Evolutionary conservation across 1,140 invertebrate species (phyloP).

Genomic region (Drosophila nigromelanica): DNA sequence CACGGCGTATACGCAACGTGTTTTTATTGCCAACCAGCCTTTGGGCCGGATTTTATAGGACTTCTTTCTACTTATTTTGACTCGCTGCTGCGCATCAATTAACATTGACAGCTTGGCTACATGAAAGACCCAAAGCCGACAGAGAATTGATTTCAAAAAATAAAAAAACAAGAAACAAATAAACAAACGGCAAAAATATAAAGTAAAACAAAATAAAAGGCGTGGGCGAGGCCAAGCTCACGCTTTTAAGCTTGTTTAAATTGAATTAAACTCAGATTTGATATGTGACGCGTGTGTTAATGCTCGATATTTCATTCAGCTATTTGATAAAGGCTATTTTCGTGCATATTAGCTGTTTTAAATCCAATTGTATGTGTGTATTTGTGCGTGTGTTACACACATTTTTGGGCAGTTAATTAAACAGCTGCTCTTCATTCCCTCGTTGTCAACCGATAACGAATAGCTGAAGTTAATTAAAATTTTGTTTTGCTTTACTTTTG

Average conservation of each 20-base stretch:
- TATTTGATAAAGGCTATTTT: conserved; percentile 20
- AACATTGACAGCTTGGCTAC: conserved; percentile 72
- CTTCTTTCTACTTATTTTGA: conserved; percentile 43
- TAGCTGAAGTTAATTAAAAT: conserved; percentile 72
- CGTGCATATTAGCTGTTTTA: conserved; percentile 16
- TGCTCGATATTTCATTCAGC: conserved; percentile 40
- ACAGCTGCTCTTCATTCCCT: conserved; percentile 1
- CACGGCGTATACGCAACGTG: conserved; percentile 66
- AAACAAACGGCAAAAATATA: not conserved
- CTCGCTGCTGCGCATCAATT: conserved; percentile 65
- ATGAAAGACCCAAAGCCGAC: conserved; percentile 33
- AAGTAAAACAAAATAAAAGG: conserved; percentile 4
- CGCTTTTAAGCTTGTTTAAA: conserved; percentile 30
- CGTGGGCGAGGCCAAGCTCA: not conserved
- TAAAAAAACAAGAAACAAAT: not conserved
- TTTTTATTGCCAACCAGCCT: conserved; percentile 45
- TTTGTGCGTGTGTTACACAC: conserved; percentile 5
- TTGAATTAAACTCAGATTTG: conserved; percentile 63
- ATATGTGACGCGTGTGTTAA: conserved; percentile 56
- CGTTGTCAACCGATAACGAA: conserved; percentile 17
- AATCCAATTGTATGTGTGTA: conserved; percentile 1
- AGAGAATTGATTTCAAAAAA: conserved; percentile 21
- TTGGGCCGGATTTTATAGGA: conserved; percentile 41
- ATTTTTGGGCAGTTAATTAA: conserved; percentile 36
- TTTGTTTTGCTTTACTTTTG: conserved; percentile 68